Base-by-base conservation (phyloP, 1,140 invertebrate species). In the Leptinotarsa lineolata region DNA sequence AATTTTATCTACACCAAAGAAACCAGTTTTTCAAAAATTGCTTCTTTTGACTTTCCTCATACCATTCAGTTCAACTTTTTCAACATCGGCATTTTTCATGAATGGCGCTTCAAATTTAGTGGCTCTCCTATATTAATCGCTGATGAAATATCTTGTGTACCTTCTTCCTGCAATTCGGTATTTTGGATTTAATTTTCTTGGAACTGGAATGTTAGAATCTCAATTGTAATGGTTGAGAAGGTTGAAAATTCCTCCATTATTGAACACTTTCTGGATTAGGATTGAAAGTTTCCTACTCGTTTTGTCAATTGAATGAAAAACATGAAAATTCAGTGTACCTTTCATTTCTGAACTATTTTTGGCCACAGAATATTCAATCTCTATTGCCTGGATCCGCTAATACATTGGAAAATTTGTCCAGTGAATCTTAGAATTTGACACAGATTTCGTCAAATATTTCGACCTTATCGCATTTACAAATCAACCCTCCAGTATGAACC, bases 321-420 rank as follows among this genome's bases (percentile, higher is more conserved):
- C 24, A 24, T 24, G 4, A 24, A 24, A 24, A 24, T 54, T 78
- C 79, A 8, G 81, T 81, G 4, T 79, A 79, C 30, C 82, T 83
- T 68, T 68, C 79, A 64, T 72, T 83, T 58, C 61, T 84, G 71
- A 91, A 91, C 81, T 90, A 88, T 18, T 96, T 1, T 85, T 97
- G 73, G 90, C 95, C 0, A 91, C 91, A 60, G 94, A 95, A n/a
- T 97, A 95, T 85, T 95, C 97, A 81, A 97, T 95, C 1, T 86
- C 95, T 46, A 93, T 95, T 0, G 95, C 94, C 3, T 92, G 93
- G 77, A 90, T 96, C 68, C 94, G 94, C 81, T 93, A 97, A 79
- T 94, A 96, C 83, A 92, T 97, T 74, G 94, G 95, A 21, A 24
- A 24, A 24, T 24, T 24, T 24, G 24, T 6, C 4, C 24, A 24